Evolutionary conservation across 1,140 invertebrate genomes (phyloP).

Genomic region (Drosophila murphyi): DNA sequence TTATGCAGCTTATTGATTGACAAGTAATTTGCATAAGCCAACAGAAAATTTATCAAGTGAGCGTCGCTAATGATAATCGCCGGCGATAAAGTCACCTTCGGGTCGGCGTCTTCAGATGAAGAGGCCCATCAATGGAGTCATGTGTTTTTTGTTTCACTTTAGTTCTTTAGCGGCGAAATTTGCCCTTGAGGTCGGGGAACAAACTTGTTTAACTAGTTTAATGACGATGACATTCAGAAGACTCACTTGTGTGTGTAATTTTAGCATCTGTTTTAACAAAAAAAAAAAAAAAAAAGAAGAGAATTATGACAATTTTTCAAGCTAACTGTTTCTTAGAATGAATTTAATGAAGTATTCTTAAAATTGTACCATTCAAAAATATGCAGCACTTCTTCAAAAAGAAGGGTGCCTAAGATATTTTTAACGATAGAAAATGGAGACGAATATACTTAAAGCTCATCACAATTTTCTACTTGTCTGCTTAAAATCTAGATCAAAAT

Average conservation of each 20-base stretch:
- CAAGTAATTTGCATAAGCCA: conserved; percentile 35
- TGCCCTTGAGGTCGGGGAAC: conserved; percentile 32
- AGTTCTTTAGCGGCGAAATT: conserved; percentile 38
- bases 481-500: neutral
- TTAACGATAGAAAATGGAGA: too few species aligned
- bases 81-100: neutral
- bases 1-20: conserved; percentile 29
- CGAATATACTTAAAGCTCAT: too few species aligned
- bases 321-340: conserved; percentile 9
- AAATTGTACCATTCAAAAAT: neutral
- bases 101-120: neutral
- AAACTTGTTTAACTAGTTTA: conserved; percentile 58
- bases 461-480: too few species aligned
- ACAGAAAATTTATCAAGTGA: conserved; percentile 31
- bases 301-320: conserved; percentile 14
- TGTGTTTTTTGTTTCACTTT: conserved; percentile 23
- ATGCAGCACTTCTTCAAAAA: neutral
- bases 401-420: too few species aligned
- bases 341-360: neutral
- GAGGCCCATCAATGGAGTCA: conserved; percentile 13
- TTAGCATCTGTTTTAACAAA: neutral
- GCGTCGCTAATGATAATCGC: conserved; percentile 27
- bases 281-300: neutral
- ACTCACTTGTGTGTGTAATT: conserved; percentile 7
- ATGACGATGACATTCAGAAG: conserved; percentile 45